Evolutionary conservation across 2,888 invertebrate genomes (phyloP).

Genomic region (Melanostoma scalare): DNA sequence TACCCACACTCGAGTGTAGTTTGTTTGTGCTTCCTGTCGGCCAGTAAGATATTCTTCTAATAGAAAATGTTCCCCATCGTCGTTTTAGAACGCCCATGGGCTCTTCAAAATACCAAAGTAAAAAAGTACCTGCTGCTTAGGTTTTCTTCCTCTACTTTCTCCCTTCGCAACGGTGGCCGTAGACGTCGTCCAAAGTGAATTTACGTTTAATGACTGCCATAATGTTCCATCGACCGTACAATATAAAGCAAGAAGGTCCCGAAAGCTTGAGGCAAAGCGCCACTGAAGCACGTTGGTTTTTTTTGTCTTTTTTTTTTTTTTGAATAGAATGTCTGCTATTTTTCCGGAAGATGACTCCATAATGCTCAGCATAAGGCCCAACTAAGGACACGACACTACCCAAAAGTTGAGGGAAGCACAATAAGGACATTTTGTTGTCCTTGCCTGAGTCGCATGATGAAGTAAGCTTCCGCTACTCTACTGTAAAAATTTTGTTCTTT

Average conservation of each 20-base stretch:
- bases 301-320: too few species aligned
- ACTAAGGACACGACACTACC: constrained; percentile 29
- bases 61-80: constrained; percentile 17
- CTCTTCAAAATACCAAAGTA: constrained; percentile 26
- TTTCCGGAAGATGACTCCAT: constrained; percentile 64
- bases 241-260: constrained; percentile 60
- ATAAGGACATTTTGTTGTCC: constrained; percentile 51
- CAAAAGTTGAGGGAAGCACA: constrained; percentile 29
- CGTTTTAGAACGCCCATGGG: constrained; percentile 46
- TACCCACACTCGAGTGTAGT: constrained; percentile 13
- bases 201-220: constrained; percentile 70
- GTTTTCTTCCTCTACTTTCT: constrained; percentile 10
- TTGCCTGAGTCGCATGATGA: constrained; percentile 30
- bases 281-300: neutral
- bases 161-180: too few species aligned
- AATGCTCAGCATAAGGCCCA: constrained; percentile 51
- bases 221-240: constrained; percentile 70
- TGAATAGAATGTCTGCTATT: constrained; percentile 22
- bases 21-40: constrained; percentile 50
- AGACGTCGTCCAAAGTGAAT: constrained; percentile 56
- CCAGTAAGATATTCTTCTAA: constrained; percentile 49
- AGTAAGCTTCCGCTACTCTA: constrained; percentile 19
- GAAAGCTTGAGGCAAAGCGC: constrained; percentile 31
- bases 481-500: constrained; percentile 1
- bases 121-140: constrained; percentile 59